Conservation (phyloP, 2,797 vertebrate genomes). For the Semaprochilodus insignis region DNA sequence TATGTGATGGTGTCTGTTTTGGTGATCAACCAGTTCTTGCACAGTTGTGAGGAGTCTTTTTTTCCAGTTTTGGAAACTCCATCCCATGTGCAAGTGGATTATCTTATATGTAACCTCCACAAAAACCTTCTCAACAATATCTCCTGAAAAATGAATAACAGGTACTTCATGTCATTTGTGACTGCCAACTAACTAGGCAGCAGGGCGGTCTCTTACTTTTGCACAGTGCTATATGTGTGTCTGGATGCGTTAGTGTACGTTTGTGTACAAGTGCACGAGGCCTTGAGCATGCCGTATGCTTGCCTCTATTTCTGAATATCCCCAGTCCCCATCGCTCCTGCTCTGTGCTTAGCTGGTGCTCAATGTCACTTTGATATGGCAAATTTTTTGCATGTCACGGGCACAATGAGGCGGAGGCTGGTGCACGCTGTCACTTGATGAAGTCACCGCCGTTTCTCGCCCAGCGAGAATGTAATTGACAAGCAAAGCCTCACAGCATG, state of each 20-base stretch:
- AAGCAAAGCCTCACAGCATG: slow-evolving; percentile 29
- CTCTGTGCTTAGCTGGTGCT: slow-evolving; percentile 21
- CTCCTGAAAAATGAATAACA: too few species aligned
- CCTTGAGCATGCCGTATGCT: slow-evolving; percentile 13
- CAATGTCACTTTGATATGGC: slow-evolving; percentile 41
- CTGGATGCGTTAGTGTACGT: background rate
- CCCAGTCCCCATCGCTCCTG: background rate
- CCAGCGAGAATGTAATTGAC: slow-evolving; percentile 54
- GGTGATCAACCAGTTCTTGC: too few species aligned
- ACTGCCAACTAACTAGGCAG: too few species aligned
- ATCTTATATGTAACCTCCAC: too few species aligned
- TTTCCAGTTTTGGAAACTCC: too few species aligned
- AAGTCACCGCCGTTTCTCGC: slow-evolving; percentile 40
- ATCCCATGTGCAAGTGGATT: too few species aligned
- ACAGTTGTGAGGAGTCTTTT: too few species aligned
- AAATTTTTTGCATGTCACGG: slow-evolving; percentile 37
- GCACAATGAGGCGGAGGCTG: slow-evolving; percentile 26
- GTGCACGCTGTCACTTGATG: slow-evolving; percentile 47
- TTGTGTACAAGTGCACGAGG: slow-evolving; percentile 2
- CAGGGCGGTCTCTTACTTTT: too few species aligned
- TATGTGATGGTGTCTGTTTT: too few species aligned
- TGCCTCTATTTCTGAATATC: slow-evolving; percentile 25
- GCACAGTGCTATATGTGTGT: background rate
- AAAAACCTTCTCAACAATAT: too few species aligned
- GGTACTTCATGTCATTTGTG: too few species aligned